These are phyloP conservation scores for Chloroclysta siterata DNA, from an alignment of 2,888 invertebrate species.

Conservation along the genomic window DNA sequence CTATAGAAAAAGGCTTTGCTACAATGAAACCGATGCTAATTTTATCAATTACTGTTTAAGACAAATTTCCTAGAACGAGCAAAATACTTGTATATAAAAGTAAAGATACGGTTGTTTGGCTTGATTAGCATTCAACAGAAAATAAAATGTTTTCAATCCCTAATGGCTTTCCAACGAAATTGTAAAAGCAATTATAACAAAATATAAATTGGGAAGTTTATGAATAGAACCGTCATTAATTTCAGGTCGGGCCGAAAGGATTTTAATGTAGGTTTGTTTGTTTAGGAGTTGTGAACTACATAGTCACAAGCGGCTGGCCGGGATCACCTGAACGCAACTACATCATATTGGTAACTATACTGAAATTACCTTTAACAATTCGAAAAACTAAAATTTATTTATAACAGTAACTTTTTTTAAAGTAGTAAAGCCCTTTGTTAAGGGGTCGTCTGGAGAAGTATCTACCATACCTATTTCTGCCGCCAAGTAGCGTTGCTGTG, in stretches of 20 bases:
- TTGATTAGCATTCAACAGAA: constrained; percentile 28
- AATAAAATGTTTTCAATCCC: constrained; percentile 33
- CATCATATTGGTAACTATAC: constrained; percentile 9
- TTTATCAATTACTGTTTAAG: neutral
- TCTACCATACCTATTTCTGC: no score
- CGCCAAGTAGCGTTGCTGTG: no score
- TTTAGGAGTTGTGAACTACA: constrained; percentile 54
- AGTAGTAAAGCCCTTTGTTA: no score
- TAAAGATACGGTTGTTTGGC: constrained; percentile 7
- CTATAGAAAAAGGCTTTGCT: neutral
- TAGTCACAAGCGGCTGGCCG: constrained; percentile 49
- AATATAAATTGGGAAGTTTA: constrained; percentile 58
- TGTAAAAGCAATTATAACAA: constrained; percentile 55
- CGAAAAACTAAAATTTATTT: no score
- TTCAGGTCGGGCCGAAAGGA: constrained; percentile 56
- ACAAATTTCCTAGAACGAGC: neutral
- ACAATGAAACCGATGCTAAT: neutral
- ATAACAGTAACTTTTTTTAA: no score
- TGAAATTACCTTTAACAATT: neutral
- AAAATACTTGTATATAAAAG: neutral
- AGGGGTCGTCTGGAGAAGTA: no score
- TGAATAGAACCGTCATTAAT: constrained; percentile 59
- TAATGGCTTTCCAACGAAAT: constrained; percentile 37
- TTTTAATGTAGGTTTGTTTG: constrained; percentile 57
- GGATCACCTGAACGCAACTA: constrained; percentile 53